Evolutionary conservation across 2,888 invertebrate species (phyloP), one percentile per base, ranked within the genome.

Genomic region (Cheilosia vulpina): DNA sequence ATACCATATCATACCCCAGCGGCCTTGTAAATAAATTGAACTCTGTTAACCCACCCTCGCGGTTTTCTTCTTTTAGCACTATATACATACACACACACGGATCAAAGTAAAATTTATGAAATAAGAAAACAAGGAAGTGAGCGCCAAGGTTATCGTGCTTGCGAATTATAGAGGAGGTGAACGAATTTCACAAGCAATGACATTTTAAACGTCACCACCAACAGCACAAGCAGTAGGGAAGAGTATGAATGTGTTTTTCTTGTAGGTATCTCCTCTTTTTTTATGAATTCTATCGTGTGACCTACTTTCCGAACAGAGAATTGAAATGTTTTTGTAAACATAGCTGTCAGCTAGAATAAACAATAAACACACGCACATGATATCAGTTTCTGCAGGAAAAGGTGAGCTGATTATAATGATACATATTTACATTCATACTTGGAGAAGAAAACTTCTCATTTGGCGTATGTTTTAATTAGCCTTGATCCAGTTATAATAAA

Each of bases 41-140:
- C 80, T 75, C 69, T 63, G 55, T 34, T 68, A 81, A 81, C 68
- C 63, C 57, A 75, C 75, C 80, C 68, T 81, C 52, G 47, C 38
- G 58, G 41, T 27, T 58, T 63, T 50, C 21, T 66, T 66, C 38
- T 41, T 34, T 65, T 24, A 65, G 4, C 65, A 52, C 17, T 19
- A 34, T 5, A 1, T 31, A 38, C 21, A 60, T 9, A 65, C 27
- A 47, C 13, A 21, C 38, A 58, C 21, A 60, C 31, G 21, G 50
- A 34, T 9, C 31, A 52, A 15, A 52, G 52, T 63, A 24, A 45
- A 45, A 38, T 66, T 73, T 68, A 4, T 19, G 27, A 9, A 24
- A 73, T 65, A 43, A n/a, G 19, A 24, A 15, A 58, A 76, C 27
- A 24, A 52, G 73, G 66, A 80, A 73, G 38, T 38, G 55, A 62